Conservation (phyloP, 2,888 invertebrate genomes). For the Panopea generosa region DNA sequence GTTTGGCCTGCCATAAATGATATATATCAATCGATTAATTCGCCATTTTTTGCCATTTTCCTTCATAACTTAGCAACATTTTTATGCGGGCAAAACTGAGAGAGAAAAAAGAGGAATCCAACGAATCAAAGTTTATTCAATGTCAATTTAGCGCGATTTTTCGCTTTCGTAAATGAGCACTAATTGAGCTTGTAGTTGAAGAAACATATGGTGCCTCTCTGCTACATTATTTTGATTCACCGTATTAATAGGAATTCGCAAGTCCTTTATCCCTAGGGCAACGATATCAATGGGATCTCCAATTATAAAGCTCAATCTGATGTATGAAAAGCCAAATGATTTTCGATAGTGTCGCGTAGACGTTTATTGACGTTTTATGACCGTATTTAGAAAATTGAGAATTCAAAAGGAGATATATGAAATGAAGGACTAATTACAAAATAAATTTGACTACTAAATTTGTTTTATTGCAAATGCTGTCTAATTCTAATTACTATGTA, state of each 20-base stretch:
- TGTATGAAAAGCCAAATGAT: constrained; percentile 24
- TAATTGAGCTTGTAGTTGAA: constrained; percentile 50
- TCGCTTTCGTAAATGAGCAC: constrained; percentile 39
- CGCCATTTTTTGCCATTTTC: too few species aligned
- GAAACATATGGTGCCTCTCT: constrained; percentile 61
- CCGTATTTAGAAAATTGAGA: background rate
- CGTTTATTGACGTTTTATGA: constrained; percentile 12
- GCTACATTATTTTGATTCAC: background rate
- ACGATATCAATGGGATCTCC: constrained; percentile 54
- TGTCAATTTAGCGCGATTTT: constrained; percentile 37
- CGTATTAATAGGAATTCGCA: background rate
- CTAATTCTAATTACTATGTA: too few species aligned
- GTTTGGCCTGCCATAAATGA: too few species aligned
- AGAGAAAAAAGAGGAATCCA: too few species aligned
- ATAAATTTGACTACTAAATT: too few species aligned
- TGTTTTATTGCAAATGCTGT: too few species aligned
- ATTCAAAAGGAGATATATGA: background rate
- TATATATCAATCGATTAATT: too few species aligned
- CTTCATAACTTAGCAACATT: too few species aligned
- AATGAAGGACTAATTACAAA: too few species aligned
- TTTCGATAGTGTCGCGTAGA: constrained; percentile 15
- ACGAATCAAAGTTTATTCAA: constrained; percentile 43
- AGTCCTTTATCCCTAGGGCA: constrained; percentile 27
- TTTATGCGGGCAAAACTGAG: too few species aligned
- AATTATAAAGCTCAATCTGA: constrained; percentile 57